Conservation (phyloP, 2,797 vertebrate genomes). For the Hylomyscus alleni region DNA sequence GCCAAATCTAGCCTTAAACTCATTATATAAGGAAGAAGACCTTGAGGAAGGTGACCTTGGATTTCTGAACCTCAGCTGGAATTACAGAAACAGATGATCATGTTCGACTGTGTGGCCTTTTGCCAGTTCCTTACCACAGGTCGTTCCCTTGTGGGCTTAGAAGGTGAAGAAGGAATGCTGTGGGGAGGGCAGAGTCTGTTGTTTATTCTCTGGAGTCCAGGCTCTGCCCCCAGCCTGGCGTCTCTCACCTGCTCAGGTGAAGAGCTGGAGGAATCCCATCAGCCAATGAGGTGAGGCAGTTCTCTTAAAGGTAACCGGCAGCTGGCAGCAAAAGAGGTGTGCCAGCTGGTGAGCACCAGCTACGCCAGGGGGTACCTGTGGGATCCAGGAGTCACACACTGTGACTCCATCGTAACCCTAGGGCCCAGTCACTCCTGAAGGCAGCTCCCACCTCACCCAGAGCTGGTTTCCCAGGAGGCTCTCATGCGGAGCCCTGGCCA, state of each 20-base stretch:
- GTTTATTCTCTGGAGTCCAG: constrained; percentile 64
- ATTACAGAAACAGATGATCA: not conserved
- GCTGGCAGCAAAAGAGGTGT: constrained; percentile 43
- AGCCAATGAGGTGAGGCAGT: constrained; percentile 57
- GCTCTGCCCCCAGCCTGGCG: constrained; percentile 12
- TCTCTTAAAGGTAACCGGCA: constrained; percentile 73
- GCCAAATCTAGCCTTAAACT: not conserved
- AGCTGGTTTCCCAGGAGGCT: constrained; percentile 22
- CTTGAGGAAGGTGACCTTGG: not conserved
- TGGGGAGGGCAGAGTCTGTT: constrained; percentile 7
- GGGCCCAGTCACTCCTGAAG: not conserved
- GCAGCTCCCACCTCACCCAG: not conserved
- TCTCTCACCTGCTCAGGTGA: constrained; percentile 72
- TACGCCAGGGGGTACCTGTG: constrained; percentile 32
- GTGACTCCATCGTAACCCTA: constrained; percentile 31
- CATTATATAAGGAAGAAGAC: not conserved
- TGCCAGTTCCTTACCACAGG: not conserved
- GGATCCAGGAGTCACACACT: not conserved
- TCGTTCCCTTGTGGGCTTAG: not conserved
- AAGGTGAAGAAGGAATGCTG: not conserved
- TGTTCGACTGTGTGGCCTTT: not conserved
- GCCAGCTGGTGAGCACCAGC: not conserved
- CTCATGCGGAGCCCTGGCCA: constrained; percentile 34
- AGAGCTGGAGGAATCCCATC: constrained; percentile 50
- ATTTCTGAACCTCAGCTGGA: not conserved